These are phyloP conservation scores for Myotis pilosus DNA, from an alignment of 2,797 vertebrate species.

Conservation along the genomic window DNA sequence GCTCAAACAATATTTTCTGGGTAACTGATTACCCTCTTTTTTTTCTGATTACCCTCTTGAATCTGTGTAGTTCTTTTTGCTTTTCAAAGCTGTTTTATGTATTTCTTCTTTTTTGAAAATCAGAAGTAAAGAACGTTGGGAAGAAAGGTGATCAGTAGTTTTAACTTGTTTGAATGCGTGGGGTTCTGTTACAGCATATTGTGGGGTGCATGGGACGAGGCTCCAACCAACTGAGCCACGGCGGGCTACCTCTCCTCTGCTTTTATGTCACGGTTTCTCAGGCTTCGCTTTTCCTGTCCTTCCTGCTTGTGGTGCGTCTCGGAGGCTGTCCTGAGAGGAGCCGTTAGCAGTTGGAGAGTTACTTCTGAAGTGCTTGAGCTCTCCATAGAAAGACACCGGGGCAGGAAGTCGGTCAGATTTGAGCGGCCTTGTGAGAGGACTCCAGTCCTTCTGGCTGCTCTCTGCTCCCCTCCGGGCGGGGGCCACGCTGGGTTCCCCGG, in stretches of 20 bases:
- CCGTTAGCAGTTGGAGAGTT: background rate
- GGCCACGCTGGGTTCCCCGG: background rate
- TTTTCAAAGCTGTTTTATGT: background rate
- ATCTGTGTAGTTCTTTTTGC: background rate
- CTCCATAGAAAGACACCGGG: too few species aligned
- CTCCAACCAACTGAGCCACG: too few species aligned
- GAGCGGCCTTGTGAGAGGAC: background rate
- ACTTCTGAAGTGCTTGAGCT: background rate
- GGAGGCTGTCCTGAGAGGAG: background rate
- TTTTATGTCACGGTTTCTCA: conserved; percentile 3
- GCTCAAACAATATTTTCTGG: background rate
- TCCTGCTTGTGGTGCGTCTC: background rate
- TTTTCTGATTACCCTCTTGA: background rate
- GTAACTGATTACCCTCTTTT: background rate
- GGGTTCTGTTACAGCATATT: background rate
- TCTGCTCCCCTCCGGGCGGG: background rate
- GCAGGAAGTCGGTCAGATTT: background rate
- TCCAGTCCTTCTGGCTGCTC: background rate
- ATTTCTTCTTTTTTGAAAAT: conserved; percentile 14
- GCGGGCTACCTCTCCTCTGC: background rate
- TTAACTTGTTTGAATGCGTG: background rate
- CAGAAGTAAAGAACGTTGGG: conserved; percentile 8
- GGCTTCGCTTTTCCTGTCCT: background rate
- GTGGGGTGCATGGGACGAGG: background rate
- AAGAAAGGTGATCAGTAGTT: background rate